phyloP scores from a whole-genome alignment of 2,888 invertebrate species.

The Pedicia rivosa region DNA sequence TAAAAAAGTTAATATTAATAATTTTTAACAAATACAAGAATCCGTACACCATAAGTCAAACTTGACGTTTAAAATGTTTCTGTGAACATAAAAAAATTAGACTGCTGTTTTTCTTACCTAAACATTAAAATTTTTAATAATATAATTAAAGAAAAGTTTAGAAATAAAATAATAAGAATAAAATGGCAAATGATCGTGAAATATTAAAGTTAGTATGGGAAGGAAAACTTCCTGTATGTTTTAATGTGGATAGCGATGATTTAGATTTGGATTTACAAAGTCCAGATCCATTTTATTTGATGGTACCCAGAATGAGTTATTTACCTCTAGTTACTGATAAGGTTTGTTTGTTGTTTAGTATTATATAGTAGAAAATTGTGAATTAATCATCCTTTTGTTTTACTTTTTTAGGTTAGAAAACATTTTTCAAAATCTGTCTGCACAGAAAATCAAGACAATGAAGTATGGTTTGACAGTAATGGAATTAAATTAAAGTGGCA shows the following conservation, averaged over 20 bases:
- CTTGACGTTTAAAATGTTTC: no score
- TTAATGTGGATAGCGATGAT: constrained; percentile 77
- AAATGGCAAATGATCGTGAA: constrained; percentile 91
- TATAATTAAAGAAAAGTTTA: no score
- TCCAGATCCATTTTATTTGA: constrained; percentile 84
- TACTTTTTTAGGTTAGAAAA: constrained; percentile 52
- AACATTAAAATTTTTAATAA: no score
- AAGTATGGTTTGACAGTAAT: constrained; percentile 91
- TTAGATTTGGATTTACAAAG: constrained; percentile 73
- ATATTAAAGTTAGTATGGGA: constrained; percentile 92
- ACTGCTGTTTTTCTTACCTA: no score
- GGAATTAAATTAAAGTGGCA: constrained; percentile 86
- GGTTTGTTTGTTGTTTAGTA: constrained; percentile 36
- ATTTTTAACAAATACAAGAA: no score
- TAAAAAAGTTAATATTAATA: no score
- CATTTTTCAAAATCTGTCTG: constrained; percentile 74
- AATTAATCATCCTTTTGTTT: neutral
- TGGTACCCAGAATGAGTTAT: constrained; percentile 87
- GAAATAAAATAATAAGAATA: no score
- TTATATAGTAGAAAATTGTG: neutral
- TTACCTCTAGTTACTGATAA: constrained; percentile 91
- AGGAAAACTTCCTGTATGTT: constrained; percentile 85
- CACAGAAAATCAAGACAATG: constrained; percentile 64
- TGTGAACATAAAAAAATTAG: no score
- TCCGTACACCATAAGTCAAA: no score